A percentile compares a stretch with the other conserved stretches of the same genome.
These are phyloP conservation scores for Crossocerus cetratus DNA, from an alignment of 2,888 invertebrate species.

Conservation along the genomic window DNA sequence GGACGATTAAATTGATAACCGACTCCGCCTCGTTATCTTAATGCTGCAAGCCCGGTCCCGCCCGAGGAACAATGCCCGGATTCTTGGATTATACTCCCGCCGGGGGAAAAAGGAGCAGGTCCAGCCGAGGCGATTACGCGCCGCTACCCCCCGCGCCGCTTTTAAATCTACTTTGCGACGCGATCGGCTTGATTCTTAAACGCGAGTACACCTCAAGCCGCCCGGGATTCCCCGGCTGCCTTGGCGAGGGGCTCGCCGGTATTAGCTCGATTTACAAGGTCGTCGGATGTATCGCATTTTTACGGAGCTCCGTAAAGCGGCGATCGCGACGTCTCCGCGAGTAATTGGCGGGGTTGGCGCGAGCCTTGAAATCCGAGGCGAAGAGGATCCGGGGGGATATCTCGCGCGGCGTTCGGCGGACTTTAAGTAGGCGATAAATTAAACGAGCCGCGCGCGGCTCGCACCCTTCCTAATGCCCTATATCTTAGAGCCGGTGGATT, in stretches of 20 bases:
- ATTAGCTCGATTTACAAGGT: conserved; percentile 30
- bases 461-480: conserved; percentile 43
- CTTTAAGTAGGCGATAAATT: conserved; percentile 73
- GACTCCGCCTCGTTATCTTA: conserved; percentile 10
- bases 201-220: not conserved
- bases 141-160: not conserved
- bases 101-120: not conserved
- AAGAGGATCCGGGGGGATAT: conserved; percentile 38
- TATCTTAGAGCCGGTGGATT: conserved; percentile 60
- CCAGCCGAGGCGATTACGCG: not conserved
- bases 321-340: conserved; percentile 26
- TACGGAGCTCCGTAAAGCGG: conserved; percentile 29
- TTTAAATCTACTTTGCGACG: no score
- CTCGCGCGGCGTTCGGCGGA: conserved; percentile 41
- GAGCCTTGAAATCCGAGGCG: conserved; percentile 45
- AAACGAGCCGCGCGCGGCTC: conserved; percentile 59
- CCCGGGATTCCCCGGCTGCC: not conserved
- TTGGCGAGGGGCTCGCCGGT: not conserved
- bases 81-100: not conserved
- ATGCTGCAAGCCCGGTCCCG: not conserved
- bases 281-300: conserved; percentile 30
- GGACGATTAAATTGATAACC: conserved; percentile 44
- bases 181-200: not conserved
- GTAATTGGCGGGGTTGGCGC: conserved; percentile 36
- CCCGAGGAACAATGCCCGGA: not conserved